Evolutionary conservation across 2,888 invertebrate genomes (phyloP).

Genomic region (Isotomurus palustris): DNA sequence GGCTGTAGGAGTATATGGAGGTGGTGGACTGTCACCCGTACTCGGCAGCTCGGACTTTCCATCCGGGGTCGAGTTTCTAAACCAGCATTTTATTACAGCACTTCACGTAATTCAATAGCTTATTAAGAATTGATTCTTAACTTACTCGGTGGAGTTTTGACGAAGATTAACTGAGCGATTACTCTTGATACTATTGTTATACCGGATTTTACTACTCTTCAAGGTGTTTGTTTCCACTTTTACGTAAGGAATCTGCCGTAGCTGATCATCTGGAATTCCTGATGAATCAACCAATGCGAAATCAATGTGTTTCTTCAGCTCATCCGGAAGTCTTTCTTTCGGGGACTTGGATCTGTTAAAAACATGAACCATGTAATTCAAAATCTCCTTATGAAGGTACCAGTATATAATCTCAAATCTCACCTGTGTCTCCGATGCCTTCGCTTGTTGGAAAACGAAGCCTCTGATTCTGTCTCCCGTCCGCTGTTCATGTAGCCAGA

Average conservation of each 20-base stretch:
- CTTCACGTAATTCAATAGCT: not conserved
- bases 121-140: not conserved
- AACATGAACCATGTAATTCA: not conserved
- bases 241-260: slow-evolving; percentile 82
- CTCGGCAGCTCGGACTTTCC: slow-evolving; percentile 36
- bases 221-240: slow-evolving; percentile 62
- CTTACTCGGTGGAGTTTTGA: slow-evolving; percentile 33
- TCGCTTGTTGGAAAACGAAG: slow-evolving; percentile 48
- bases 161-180: slow-evolving; percentile 26
- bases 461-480: slow-evolving; percentile 54
- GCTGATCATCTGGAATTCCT: slow-evolving; percentile 81
- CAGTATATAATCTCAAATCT: not conserved
- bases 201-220: slow-evolving; percentile 31
- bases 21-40: slow-evolving; percentile 51
- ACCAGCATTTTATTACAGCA: not conserved
- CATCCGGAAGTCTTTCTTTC: slow-evolving; percentile 68
- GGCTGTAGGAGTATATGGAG: slow-evolving; percentile 51
- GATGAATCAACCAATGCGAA: slow-evolving; percentile 82
- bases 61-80: slow-evolving; percentile 27
- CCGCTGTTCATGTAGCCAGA: slow-evolving; percentile 51
- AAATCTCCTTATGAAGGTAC: not conserved
- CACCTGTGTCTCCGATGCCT: slow-evolving; percentile 28
- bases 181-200: slow-evolving; percentile 37
- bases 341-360: slow-evolving; percentile 57
- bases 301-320: slow-evolving; percentile 78